Base-by-base conservation (phyloP, 2,888 invertebrate species). In the Chalcosyrphus nemorum region DNA sequence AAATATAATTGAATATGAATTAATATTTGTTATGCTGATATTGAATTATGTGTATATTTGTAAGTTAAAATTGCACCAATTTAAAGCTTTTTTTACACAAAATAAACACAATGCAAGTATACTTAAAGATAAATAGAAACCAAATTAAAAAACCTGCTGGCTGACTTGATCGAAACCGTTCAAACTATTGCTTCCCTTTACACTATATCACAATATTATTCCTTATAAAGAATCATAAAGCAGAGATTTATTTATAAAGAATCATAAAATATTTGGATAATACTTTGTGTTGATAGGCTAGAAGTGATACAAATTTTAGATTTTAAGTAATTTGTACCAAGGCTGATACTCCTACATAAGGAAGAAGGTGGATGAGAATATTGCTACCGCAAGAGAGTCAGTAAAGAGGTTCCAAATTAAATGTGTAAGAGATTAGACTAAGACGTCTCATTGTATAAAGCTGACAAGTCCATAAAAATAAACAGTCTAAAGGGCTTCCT, bases 61-160 rank as follows among this genome's bases (percentile, higher is more conserved):
- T 80, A 70, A 52, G 68, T 61, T 74, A 24, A 70, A 80, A 84
- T 75, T 84, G 84, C 84, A 84, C 84, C 84, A 80, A 84, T 84
- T 78, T 75, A 84, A 84, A 78, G 80, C 84, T 68, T 71, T 43
- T 4, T 52, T 43, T 38, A 38, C 38, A 52, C 15, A 13, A 57
- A 78, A 47, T 21, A 11, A 52, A 70, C n/a, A 52, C 35, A 63
- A 54, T 13, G 17, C 57, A 15, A 45, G 2, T 38, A n/a, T 61
- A 41, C 13, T n/a, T 15, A 56, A 29, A 56, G n/a, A n/a, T 5
- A 50, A 52, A 54, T 43, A 9, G 3, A 15, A 47, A n/a, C n/a
- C n/a, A 52, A 29, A 47, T 3, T 4, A 45, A 63, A 61, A 3
- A 9, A 63, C 54, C 17, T 24, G 24, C 61, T 81, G 81, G 75